These are phyloP conservation scores for Adelphocoris suturalis DNA, from an alignment of 2,888 invertebrate species.

Conservation along the genomic window DNA sequence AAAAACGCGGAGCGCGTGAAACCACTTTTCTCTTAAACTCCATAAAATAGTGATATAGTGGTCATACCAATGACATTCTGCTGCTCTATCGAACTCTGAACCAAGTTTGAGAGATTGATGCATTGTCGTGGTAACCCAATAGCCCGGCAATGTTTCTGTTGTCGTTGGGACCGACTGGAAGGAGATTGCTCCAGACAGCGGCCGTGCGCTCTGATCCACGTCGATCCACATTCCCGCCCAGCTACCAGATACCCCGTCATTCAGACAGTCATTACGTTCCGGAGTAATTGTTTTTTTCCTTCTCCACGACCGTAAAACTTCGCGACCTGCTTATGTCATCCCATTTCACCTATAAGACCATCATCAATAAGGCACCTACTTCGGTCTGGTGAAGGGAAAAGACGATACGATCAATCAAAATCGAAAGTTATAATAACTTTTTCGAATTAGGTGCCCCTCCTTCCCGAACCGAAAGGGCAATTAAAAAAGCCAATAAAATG, in stretches of 20 bases:
- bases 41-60: no score
- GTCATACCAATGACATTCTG: no score
- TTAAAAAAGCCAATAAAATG: no score
- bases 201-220: neutral
- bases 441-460: no score
- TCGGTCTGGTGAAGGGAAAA: neutral
- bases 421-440: no score
- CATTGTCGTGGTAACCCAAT: slow-evolving; percentile 4
- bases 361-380: slow-evolving; percentile 8
- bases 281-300: slow-evolving; percentile 10
- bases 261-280: neutral
- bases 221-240: neutral
- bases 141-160: neutral
- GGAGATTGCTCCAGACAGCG: neutral
- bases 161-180: neutral
- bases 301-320: neutral
- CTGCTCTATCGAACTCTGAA: no score
- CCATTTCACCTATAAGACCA: slow-evolving; percentile 2
- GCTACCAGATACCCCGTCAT: slow-evolving; percentile 16
- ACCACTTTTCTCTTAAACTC: no score
- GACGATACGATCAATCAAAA: neutral
- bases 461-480: no score
- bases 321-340: slow-evolving; percentile 30
- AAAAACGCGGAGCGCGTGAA: no score
- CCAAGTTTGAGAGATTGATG: no score